Base-by-base conservation (phyloP, 1,140 invertebrate genomes). In the Leptinotarsa undecemlineata region DNA sequence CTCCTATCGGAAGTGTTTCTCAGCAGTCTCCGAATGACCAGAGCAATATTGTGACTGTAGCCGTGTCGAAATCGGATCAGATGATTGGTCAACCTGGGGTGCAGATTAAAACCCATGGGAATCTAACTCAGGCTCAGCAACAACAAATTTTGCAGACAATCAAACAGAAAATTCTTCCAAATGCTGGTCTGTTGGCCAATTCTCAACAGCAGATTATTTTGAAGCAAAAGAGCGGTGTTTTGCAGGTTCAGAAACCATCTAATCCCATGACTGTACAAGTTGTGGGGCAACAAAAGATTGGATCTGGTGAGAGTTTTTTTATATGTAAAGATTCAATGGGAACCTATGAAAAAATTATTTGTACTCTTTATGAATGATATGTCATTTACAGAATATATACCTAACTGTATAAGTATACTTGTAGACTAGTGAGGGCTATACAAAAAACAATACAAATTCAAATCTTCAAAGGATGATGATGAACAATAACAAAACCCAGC, bases 81-180 rank as follows among this genome's bases (percentile, higher is more conserved):
- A 51, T 75, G 62, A 70, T 71, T 11, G 77, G 79, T 72, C 68
- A 74, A 33, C 61, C 75, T 63, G 74, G 78, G 11, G 76, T 81
- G 48, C 77, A 80, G 69, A 76, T 82, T 13, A 81, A 81, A 73
- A 79, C 80, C 3, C 80, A 79, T 48, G 79, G 80, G 19, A 85
- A 81, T 77, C 79, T 87, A 42, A 85, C 85, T 62, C 82, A 83
- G 1, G 78, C 83, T 15, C 86, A 87, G 73, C 87, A 87, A 72
- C 86, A 87, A 66, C 85, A 86, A 74, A 84, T 84, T 64, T 79
- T 88, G 14, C 81, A 88, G 48, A 86, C 86, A 33, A 85, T 85
- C 21, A 82, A 83, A 51, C 83, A 84, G 74, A 84, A 85, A 73
- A 82, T 79, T 69, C 73, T 84, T 48, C 83, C 82, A 17, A 83